These are phyloP conservation scores for Pinna nobilis DNA, from an alignment of 1,140 invertebrate species.

Conservation along the genomic window DNA sequence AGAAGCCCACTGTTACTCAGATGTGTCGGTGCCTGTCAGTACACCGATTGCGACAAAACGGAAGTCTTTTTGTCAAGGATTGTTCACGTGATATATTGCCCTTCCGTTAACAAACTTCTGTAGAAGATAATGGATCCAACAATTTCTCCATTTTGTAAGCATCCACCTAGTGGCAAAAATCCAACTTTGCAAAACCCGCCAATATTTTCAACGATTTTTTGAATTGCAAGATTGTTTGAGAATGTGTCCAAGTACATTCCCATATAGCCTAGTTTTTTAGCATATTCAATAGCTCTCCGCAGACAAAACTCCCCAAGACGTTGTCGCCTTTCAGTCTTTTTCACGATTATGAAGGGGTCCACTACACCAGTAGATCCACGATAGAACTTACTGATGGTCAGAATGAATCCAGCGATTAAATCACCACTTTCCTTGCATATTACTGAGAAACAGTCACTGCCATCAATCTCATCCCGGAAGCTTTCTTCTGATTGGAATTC, in stretches of 20 bases:
- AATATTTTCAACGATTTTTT: constrained; percentile 50
- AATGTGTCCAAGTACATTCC: constrained; percentile 62
- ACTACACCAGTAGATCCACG: constrained; percentile 49
- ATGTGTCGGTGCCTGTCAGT: no score
- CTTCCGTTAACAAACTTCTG: constrained; percentile 51
- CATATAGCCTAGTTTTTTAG: constrained; percentile 46
- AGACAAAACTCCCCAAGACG: constrained; percentile 51
- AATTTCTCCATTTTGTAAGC: constrained; percentile 45
- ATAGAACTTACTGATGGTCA: constrained; percentile 58
- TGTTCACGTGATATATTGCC: no score
- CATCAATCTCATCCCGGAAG: constrained; percentile 52
- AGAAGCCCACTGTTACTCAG: no score
- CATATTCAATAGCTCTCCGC: constrained; percentile 44
- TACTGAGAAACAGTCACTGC: constrained; percentile 54
- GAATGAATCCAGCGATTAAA: constrained; percentile 57
- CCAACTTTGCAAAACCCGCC: constrained; percentile 53
- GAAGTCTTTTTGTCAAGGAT: no score
- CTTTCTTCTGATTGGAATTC: constrained; percentile 54
- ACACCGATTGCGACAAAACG: no score
- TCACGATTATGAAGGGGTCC: constrained; percentile 57
- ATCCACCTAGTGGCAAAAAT: constrained; percentile 58
- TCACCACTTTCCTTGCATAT: constrained; percentile 48
- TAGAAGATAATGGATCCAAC: constrained; percentile 56
- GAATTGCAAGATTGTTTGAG: constrained; percentile 56
- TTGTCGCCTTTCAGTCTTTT: constrained; percentile 43